Percentiles rank a stretch among this genome's conserved stretches.
Conservation (phyloP, 2,888 invertebrate species). For the Thecocarcelia acutangulata region DNA sequence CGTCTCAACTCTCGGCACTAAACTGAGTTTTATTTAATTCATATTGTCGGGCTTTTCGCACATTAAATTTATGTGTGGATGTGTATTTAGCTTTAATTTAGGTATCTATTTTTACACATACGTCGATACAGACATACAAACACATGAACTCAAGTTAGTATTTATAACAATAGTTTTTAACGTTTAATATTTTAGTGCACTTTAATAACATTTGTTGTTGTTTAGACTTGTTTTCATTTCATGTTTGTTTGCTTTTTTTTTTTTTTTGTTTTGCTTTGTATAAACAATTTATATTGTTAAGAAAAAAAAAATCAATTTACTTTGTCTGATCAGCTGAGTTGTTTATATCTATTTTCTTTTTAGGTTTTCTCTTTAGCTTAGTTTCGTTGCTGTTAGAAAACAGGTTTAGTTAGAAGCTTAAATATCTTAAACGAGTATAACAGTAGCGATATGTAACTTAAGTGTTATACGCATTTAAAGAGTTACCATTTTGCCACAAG, state of each 20-base stretch:
- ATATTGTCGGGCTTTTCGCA: constrained; percentile 9
- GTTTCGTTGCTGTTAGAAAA: constrained; percentile 61
- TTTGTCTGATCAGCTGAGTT: constrained; percentile 65
- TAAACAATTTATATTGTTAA: constrained; percentile 61
- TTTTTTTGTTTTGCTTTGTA: constrained; percentile 5
- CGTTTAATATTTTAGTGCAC: constrained; percentile 60
- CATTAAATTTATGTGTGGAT: constrained; percentile 2
- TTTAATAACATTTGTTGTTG: constrained; percentile 57
- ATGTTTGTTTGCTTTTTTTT: constrained; percentile 38
- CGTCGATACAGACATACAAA: too few relatives aligned
- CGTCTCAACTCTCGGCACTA: constrained; percentile 26
- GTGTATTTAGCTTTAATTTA: constrained; percentile 17
- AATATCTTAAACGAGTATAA: constrained; percentile 53
- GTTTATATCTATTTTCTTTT: constrained; percentile 42
- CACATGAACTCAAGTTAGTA: neutral
- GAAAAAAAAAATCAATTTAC: constrained; percentile 20
- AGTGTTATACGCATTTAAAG: constrained; percentile 53
- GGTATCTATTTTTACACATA: neutral
- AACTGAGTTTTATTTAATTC: constrained; percentile 43
- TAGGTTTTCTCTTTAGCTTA: constrained; percentile 26
- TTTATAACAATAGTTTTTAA: constrained; percentile 26
- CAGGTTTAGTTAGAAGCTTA: constrained; percentile 56
- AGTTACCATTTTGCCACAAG: constrained; percentile 47
- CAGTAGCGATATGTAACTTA: constrained; percentile 15
- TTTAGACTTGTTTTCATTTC: constrained; percentile 65